Evolutionary conservation across 2,797 vertebrate genomes (phyloP).

Genomic region (Acanthurus lineatus): DNA sequence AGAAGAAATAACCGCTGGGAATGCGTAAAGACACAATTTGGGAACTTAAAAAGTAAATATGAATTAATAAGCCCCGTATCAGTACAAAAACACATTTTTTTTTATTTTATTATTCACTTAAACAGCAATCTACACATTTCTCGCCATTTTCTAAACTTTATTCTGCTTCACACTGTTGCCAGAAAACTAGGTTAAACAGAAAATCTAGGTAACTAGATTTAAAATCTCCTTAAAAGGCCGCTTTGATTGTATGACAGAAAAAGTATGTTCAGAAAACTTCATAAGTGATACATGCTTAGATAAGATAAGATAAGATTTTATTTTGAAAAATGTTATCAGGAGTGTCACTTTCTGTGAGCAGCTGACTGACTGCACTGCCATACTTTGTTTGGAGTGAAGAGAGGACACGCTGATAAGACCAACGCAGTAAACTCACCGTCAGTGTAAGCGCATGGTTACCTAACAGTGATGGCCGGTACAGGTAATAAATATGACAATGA

Average conservation of each 20-base stretch:
- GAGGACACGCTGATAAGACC: neutral
- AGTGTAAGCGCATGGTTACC: constrained; percentile 41
- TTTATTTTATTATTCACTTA: neutral
- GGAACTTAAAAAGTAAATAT: neutral
- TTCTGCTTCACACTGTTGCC: too few species aligned
- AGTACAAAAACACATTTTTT: neutral
- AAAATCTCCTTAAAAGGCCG: too few species aligned
- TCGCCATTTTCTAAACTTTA: too few species aligned
- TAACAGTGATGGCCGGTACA: constrained; percentile 61
- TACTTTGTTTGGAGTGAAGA: neutral
- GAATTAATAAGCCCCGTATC: neutral
- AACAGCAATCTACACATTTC: neutral
- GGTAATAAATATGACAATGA: constrained; percentile 36
- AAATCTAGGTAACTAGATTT: too few species aligned
- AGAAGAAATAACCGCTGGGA: neutral
- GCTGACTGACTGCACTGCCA: neutral
- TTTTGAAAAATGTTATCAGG: constrained; percentile 54
- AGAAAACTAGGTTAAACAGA: too few species aligned
- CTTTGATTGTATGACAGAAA: neutral
- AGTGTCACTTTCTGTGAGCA: neutral
- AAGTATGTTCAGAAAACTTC: neutral
- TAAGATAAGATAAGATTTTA: constrained; percentile 31
- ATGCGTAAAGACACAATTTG: neutral
- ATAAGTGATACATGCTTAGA: too few species aligned
- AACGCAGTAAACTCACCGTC: neutral